Percentiles rank a stretch among this genome's conserved stretches.
phyloP scores from a whole-genome alignment of 2,888 invertebrate species.

The Harpagoxenus sublaevis region DNA sequence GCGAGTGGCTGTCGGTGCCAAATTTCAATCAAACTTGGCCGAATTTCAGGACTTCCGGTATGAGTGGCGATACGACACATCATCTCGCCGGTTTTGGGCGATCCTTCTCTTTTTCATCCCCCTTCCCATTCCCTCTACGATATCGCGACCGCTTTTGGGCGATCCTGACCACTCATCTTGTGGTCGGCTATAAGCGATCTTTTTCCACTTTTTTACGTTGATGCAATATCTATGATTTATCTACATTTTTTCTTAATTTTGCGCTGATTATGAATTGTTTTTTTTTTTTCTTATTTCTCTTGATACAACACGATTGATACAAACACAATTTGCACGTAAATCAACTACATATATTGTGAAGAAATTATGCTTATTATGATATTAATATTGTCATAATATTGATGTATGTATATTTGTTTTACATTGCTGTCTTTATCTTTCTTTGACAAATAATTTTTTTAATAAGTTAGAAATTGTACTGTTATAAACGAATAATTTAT shows the following conservation, averaged over 20 bases:
- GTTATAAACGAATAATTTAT: neutral
- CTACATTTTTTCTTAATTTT: neutral
- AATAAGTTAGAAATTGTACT: neutral
- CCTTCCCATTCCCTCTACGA: neutral
- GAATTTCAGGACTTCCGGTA: slow-evolving; percentile 66
- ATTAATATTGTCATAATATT: neutral
- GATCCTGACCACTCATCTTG: slow-evolving; percentile 2
- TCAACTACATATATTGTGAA: neutral
- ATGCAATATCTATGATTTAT: neutral
- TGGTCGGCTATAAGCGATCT: neutral
- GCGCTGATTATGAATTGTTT: neutral
- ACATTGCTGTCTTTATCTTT: neutral
- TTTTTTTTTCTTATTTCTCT: slow-evolving; percentile 4
- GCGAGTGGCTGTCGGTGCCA: slow-evolving; percentile 58
- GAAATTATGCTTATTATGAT: neutral
- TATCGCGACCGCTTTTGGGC: slow-evolving; percentile 7
- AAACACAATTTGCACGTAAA: neutral
- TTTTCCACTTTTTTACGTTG: neutral
- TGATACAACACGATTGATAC: neutral
- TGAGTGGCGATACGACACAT: slow-evolving; percentile 52
- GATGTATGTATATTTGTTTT: neutral
- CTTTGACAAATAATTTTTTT: neutral
- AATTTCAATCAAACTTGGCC: slow-evolving; percentile 74
- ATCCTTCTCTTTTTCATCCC: neutral
- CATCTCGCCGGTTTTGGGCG: slow-evolving; percentile 48